Percentiles rank a stretch among this genome's conserved stretches.
Conservation (phyloP, 64 coral and sea anemone genomes). For the Stichodactyla mertensii region DNA sequence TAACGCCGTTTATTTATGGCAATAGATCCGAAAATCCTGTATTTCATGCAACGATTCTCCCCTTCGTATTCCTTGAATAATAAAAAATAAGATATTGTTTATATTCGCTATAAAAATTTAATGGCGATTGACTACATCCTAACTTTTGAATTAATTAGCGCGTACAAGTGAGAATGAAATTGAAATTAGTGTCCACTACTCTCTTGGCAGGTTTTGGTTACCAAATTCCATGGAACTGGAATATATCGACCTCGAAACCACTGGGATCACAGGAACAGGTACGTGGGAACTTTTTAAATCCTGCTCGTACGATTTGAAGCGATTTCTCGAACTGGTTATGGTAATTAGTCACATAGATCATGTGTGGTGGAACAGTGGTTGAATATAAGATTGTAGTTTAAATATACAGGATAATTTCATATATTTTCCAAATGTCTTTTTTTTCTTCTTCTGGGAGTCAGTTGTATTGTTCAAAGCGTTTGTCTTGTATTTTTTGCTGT, state of each 20-base stretch:
- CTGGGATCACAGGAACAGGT: slow-evolving; percentile 44
- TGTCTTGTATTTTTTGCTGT: background rate
- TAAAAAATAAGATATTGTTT: background rate
- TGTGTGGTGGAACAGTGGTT: background rate
- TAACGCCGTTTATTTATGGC: background rate
- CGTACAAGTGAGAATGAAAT: slow-evolving; percentile 28
- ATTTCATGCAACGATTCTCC: background rate
- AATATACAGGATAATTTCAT: background rate
- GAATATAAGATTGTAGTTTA: background rate
- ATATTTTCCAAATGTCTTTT: background rate
- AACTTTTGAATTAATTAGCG: slow-evolving; percentile 68
- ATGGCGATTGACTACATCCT: slow-evolving; percentile 47
- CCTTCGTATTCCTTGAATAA: background rate
- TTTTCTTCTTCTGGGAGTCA: too few species aligned
- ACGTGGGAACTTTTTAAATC: background rate
- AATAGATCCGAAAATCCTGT: background rate
- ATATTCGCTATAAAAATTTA: slow-evolving; percentile 48
- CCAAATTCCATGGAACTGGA: slow-evolving; percentile 49
- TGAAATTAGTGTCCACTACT: slow-evolving; percentile 20
- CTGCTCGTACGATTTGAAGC: background rate
- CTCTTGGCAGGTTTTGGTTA: slow-evolving; percentile 22
- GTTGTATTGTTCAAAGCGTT: background rate
- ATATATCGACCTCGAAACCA: slow-evolving; percentile 64
- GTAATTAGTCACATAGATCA: slow-evolving; percentile 14
- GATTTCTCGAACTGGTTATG: background rate